Evolutionary conservation across 2,797 vertebrate genomes (phyloP), one percentile per base, ranked within the genome.

Genomic region (Pogonophryne albipinna): DNA sequence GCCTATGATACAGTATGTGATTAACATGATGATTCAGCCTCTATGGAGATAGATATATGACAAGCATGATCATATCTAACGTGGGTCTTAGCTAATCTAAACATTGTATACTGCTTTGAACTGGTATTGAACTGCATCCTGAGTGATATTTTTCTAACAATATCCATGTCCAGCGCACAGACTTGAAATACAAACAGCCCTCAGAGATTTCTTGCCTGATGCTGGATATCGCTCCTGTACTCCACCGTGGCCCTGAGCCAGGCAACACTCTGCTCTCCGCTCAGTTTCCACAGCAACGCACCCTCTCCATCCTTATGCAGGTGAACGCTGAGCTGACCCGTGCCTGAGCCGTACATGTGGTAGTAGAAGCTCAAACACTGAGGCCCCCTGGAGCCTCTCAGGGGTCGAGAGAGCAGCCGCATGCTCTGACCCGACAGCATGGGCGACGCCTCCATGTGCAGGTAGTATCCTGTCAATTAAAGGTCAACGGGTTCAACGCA

Each of bases 271-370:
- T 98, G 97, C 81, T 98, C 97, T 2, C 97, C 96, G 8, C 83
- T 93, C 20, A 91, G 94, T 73, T 93, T 92, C 97, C 98, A 99
- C 27, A 99, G 89, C 75, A 96, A 86, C 83, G 65, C 76, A 1
- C 96, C 94, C 47, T 91, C 80, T 4, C 91, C 91, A 4, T 92
- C 84, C 34, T 86, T 94, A 76, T 87, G 90, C 10, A 99, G 87
- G 70, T 94, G 95, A 59, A 99, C 89, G 55, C 87, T 95, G 78
- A 99, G 95, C 79, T 93, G 87, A 34, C 98, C 98, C 0, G 95
- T 96, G 3, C 97, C 96, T 0, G 96, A 96, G 81, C 98, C 98
- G 12, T 98, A 97, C 98, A 99, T 99, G 83, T 98, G 95, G 91
- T 97, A 98, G 93, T 94, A 97, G 87, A 99, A 99, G 16, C 72